phyloP scores from a whole-genome alignment of 2,888 invertebrate genomes.

The Morpho achilles region DNA sequence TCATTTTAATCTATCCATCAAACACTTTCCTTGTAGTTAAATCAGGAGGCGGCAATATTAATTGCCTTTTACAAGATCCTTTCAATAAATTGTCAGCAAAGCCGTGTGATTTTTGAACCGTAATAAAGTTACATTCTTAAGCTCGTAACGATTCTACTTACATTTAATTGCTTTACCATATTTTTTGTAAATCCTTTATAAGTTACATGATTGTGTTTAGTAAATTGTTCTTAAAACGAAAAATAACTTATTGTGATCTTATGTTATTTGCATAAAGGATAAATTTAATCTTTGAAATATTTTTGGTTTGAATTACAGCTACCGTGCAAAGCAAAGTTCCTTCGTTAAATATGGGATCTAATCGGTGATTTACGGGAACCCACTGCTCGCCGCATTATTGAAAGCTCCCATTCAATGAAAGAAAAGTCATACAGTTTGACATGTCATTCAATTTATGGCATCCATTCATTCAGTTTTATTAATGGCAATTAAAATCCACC shows the following conservation, averaged over 20 bases:
- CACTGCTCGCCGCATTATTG: conserved; percentile 57
- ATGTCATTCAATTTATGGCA: conserved; percentile 61
- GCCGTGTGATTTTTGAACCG: conserved; percentile 2
- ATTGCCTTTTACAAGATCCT: conserved; percentile 1
- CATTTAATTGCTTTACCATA: neutral
- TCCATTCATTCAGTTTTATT: conserved; percentile 57
- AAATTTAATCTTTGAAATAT: too few species aligned
- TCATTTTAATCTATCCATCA: too few species aligned
- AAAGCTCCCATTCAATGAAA: conserved; percentile 62
- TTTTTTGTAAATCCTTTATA: conserved; percentile 16
- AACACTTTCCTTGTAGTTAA: too few species aligned
- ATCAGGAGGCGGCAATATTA: neutral
- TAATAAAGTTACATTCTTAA: neutral
- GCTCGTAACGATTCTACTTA: neutral
- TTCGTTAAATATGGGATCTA: conserved; percentile 42
- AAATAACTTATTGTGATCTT: too few species aligned
- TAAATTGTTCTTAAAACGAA: too few species aligned
- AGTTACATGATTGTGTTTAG: too few species aligned
- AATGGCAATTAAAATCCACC: conserved; percentile 59
- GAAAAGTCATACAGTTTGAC: conserved; percentile 73
- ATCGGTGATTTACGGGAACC: conserved; percentile 63
- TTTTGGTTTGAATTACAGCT: conserved; percentile 24
- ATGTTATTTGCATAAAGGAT: too few species aligned
- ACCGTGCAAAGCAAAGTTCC: conserved; percentile 28
- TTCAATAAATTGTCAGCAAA: conserved; percentile 1